Evolutionary conservation across 2,888 invertebrate species (phyloP).

Genomic region (Morpho deidamia): DNA sequence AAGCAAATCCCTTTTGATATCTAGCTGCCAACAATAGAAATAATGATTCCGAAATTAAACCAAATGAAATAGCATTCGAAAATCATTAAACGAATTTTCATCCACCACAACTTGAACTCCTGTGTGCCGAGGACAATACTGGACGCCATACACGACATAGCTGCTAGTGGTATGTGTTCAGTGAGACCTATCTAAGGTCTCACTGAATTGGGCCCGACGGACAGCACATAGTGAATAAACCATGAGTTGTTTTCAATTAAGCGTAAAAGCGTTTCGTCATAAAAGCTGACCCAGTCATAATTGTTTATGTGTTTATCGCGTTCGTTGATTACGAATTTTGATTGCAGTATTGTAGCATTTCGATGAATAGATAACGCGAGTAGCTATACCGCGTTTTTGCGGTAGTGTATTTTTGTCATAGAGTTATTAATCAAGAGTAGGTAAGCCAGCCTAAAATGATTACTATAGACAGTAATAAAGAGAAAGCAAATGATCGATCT

Average conservation of each 20-base stretch:
- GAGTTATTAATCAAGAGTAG: too few relatives aligned
- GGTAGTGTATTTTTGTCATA: too few relatives aligned
- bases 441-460: too few relatives aligned
- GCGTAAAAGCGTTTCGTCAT: slow-evolving; percentile 72
- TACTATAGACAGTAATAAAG: too few relatives aligned
- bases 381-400: too few relatives aligned
- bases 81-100: slow-evolving; percentile 7
- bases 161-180: slow-evolving; percentile 36
- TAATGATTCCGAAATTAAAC: slow-evolving; percentile 14
- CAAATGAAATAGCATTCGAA: slow-evolving; percentile 20
- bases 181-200: too few relatives aligned
- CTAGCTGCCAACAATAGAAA: background rate
- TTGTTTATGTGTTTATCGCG: slow-evolving; percentile 37
- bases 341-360: slow-evolving; percentile 1
- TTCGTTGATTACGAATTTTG: slow-evolving; percentile 1
- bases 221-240: slow-evolving; percentile 66
- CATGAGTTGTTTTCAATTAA: slow-evolving; percentile 76
- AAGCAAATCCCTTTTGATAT: too few relatives aligned
- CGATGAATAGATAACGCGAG: background rate
- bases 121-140: slow-evolving; percentile 3
- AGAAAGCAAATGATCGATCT: too few relatives aligned
- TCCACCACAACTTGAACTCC: slow-evolving; percentile 5
- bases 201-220: slow-evolving; percentile 45
- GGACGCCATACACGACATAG: slow-evolving; percentile 13
- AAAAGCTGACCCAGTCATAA: slow-evolving; percentile 60